Evolutionary conservation across 2,113 vertebrate species (phyloP), one percentile per base, ranked within the genome.

Genomic region (Megalops atlanticus): DNA sequence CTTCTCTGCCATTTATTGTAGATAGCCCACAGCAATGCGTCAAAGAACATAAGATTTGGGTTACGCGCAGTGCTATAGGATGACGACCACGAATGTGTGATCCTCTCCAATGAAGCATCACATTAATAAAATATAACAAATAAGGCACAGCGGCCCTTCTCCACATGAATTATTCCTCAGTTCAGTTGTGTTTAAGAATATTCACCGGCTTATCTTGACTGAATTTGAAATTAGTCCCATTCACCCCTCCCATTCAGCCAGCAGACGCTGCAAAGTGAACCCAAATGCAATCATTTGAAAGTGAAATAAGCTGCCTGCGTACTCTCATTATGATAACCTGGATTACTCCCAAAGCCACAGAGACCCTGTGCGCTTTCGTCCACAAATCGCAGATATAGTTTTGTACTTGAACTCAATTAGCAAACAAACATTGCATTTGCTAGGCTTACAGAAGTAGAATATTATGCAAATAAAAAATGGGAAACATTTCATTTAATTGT

Each of bases 71-170:
- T 24, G 38, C 16, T 15, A n/a, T 39, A 39, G 14, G 38, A 73
- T 39, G 70, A 73, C 70, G 38, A 40, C 70, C 18, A 35, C 70
- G 38, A 73, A 73, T 36, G 33, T 73, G 15, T 73, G 70, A 36
- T 73, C 70, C 33, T 38, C 33, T 73, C 70, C 70, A 73, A 16
- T 39, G 70, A 73, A 73, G 70, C 70, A 39, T 73, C 7, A 73
- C 70, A 73, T 36, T 38, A 73, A 73, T 40, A 73, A 73, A 73
- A 73, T 64, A 64, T 64, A 64, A 64, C n/a, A 64, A 64, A 31
- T 64, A 64, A 64, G 71, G 18, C 35, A 40, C 4, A 16, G 35
- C 39, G 18, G 71, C 38, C 38, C 35, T 10, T 73, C 71, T 40
- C 35, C 38, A 40, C 71, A 73, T 73, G 38, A 31, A 73, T 73